A percentile compares a stretch with the other conserved stretches of the same genome.
phyloP scores from a whole-genome alignment of 2,797 vertebrate genomes.

The Alfaro cultratus region DNA sequence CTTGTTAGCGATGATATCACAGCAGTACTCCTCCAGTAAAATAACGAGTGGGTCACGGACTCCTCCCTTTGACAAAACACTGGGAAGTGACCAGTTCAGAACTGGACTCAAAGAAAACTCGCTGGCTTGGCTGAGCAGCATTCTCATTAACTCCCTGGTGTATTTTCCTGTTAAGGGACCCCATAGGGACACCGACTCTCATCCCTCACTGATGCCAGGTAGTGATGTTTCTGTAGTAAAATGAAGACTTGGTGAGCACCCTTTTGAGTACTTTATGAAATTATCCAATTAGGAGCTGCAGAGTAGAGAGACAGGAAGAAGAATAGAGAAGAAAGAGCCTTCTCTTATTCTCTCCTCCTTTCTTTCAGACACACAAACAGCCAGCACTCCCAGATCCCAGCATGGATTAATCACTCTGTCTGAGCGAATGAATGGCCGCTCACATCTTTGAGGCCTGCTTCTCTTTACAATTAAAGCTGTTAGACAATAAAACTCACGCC shows the following conservation, averaged over 20 bases:
- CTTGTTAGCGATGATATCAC: constrained; percentile 50
- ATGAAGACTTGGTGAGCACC: constrained; percentile 37
- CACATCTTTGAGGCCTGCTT: constrained; percentile 74
- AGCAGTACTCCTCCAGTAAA: constrained; percentile 30
- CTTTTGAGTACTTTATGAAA: constrained; percentile 78
- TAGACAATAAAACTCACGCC: constrained; percentile 79
- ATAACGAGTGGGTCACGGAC: constrained; percentile 59
- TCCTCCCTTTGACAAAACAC: constrained; percentile 57
- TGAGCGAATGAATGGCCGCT: constrained; percentile 78
- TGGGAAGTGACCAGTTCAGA: constrained; percentile 64
- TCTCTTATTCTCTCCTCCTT: constrained; percentile 50
- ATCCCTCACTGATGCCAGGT: constrained; percentile 51
- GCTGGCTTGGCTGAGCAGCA: constrained; percentile 14
- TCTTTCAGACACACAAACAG: constrained; percentile 43
- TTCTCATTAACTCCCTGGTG: constrained; percentile 54
- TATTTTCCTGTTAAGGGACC: not conserved
- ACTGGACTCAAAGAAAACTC: constrained; percentile 27
- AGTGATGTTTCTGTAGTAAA: constrained; percentile 40
- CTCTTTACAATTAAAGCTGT: constrained; percentile 77
- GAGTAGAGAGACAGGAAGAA: constrained; percentile 61
- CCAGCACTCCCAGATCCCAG: constrained; percentile 66
- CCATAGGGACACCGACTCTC: constrained; percentile 18
- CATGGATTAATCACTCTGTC: constrained; percentile 83
- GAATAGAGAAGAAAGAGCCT: constrained; percentile 59
- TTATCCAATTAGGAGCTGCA: constrained; percentile 79